A percentile compares a stretch with the other conserved stretches of the same genome.
phyloP scores from a whole-genome alignment of 2,888 invertebrate species.

The Liodrosophila aerea region DNA sequence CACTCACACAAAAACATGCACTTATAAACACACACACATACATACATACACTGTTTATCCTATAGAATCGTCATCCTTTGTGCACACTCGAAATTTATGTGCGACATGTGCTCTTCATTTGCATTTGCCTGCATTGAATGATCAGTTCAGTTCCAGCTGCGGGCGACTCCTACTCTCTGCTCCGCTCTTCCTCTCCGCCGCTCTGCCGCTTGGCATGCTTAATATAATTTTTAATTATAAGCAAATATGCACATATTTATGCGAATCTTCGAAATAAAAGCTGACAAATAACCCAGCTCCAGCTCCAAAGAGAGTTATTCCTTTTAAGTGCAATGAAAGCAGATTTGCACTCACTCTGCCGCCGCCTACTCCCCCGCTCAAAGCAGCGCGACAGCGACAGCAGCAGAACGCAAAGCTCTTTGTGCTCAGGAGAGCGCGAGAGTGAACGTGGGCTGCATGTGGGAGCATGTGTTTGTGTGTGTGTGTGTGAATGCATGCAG shows the following conservation, averaged over 20 bases:
- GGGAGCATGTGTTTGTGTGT: background rate
- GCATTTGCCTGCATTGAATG: conserved; percentile 32
- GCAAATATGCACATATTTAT: conserved; percentile 54
- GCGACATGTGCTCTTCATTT: conserved; percentile 60
- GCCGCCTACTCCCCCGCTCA: background rate
- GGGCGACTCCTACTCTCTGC: background rate
- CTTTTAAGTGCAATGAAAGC: conserved; percentile 16
- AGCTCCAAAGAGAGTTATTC: conserved; percentile 25
- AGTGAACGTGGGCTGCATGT: background rate
- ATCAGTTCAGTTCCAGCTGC: conserved; percentile 11
- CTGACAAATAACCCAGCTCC: conserved; percentile 36
- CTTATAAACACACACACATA: background rate
- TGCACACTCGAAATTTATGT: conserved; percentile 30
- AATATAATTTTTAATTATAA: conserved; percentile 56
- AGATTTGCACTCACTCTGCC: conserved; percentile 9
- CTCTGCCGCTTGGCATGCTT: conserved; percentile 1
- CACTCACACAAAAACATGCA: background rate
- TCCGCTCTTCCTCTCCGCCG: no score
- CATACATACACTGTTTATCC: background rate
- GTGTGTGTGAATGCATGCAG: background rate
- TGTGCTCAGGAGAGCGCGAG: background rate
- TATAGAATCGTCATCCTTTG: conserved; percentile 39
- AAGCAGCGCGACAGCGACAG: conserved; percentile 23
- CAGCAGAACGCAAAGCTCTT: conserved; percentile 19
- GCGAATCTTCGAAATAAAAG: conserved; percentile 41